Conservation (phyloP, 2,113 vertebrate genomes). For the Rhea pennata region DNA sequence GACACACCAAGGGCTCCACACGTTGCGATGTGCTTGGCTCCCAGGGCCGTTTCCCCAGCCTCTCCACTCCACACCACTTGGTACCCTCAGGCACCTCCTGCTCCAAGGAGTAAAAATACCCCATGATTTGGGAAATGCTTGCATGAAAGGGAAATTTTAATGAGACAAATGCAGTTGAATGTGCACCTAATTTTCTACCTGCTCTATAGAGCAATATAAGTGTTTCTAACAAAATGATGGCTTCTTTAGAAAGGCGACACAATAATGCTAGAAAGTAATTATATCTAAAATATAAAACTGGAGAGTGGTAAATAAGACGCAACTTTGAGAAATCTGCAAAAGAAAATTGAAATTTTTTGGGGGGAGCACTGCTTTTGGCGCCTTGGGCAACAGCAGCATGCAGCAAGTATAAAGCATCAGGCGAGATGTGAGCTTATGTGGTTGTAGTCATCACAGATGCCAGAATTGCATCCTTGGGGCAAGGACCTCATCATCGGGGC, state of each 20-base stretch:
- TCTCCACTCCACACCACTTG: background rate
- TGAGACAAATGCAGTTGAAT: background rate
- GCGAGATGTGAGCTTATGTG: background rate
- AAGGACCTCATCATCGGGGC: background rate
- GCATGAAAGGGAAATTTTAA: background rate
- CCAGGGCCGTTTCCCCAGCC: background rate
- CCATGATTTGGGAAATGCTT: background rate
- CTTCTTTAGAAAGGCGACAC: background rate
- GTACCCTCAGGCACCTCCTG: background rate
- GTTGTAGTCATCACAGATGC: background rate
- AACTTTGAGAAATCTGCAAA: background rate
- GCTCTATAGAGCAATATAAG: background rate
- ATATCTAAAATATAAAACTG: background rate
- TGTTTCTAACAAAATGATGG: background rate
- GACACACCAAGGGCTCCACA: background rate
- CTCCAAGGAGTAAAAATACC: background rate
- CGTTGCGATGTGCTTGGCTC: accelerated
- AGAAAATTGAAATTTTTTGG: background rate
- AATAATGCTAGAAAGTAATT: background rate
- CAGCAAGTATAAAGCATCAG: background rate
- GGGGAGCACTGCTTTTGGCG: background rate
- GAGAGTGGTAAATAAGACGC: background rate
- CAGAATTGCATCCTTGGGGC: background rate
- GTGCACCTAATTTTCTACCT: no score
- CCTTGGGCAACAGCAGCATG: background rate